A percentile compares a stretch with the other conserved stretches of the same genome.
Evolutionary conservation across 2,797 vertebrate species (phyloP).

Genomic region (Pyrrhura leucotis): DNA sequence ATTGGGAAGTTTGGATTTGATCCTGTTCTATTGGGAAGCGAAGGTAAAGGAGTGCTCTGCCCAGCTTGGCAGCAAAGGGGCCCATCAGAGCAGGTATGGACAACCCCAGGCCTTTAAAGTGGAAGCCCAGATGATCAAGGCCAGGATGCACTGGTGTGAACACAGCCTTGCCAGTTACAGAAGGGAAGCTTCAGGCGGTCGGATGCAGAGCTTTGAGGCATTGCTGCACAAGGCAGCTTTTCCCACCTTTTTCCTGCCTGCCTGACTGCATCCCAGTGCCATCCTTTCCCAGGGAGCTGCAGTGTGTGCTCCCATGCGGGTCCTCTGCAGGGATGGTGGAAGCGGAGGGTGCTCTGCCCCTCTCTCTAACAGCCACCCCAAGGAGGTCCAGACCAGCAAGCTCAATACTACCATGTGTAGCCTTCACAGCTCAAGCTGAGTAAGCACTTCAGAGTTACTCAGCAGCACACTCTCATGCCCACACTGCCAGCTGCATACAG

Average conservation of each 20-base stretch:
- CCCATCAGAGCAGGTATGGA: neutral
- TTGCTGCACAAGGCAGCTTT: neutral
- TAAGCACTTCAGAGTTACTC: neutral
- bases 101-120: neutral
- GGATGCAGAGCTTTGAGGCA: neutral
- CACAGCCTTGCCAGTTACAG: neutral
- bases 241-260: neutral
- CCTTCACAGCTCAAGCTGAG: neutral
- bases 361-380: neutral
- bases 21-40: neutral
- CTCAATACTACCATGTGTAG: rapidly evolving
- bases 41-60: neutral
- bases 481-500: neutral
- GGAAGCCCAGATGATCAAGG: neutral
- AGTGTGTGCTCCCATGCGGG: neutral
- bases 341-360: neutral
- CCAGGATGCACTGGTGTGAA: neutral
- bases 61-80: neutral
- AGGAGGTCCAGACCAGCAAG: neutral
- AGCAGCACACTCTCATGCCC: neutral
- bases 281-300: neutral
- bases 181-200: neutral
- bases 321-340: neutral
- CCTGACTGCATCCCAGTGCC: neutral
- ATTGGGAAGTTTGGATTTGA: neutral